These are phyloP conservation scores for Esox niger DNA, from an alignment of 2,113 vertebrate genomes.

Conservation along the genomic window DNA sequence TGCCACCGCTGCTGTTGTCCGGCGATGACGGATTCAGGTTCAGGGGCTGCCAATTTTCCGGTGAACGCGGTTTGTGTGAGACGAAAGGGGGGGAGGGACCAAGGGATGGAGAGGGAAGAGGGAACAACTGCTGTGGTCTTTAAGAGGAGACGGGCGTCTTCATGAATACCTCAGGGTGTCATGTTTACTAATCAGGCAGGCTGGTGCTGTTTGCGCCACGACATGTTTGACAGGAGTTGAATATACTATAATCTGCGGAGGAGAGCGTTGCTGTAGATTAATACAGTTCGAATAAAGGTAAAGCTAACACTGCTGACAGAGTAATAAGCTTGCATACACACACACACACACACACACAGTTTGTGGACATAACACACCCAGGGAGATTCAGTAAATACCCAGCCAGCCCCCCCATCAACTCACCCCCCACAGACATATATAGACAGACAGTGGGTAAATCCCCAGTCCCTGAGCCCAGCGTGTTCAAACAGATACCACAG, in stretches of 20 bases:
- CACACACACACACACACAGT: too few species aligned
- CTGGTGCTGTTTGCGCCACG: neutral
- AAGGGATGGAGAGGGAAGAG: too few species aligned
- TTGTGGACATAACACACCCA: too few species aligned
- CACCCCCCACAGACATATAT: conserved; percentile 11
- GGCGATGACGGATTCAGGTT: neutral
- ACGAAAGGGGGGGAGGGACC: neutral
- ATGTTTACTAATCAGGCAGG: conserved; percentile 25
- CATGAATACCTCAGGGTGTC: neutral
- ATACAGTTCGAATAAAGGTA: neutral
- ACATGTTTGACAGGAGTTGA: neutral
- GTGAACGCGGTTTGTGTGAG: neutral
- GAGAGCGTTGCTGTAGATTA: neutral
- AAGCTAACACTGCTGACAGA: neutral
- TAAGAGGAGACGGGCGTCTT: neutral
- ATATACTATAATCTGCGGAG: neutral
- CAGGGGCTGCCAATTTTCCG: neutral
- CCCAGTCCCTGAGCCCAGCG: conserved; percentile 9
- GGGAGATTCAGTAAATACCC: too few species aligned
- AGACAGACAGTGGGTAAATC: neutral
- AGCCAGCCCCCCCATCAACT: too few species aligned
- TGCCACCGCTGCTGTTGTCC: neutral
- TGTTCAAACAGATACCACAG: conserved; percentile 40
- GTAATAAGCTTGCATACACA: too few species aligned
- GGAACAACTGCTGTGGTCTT: neutral